Percentiles rank a stretch among this genome's conserved stretches.
Conservation (phyloP, 2,797 vertebrate species). For the Anableps anableps region DNA sequence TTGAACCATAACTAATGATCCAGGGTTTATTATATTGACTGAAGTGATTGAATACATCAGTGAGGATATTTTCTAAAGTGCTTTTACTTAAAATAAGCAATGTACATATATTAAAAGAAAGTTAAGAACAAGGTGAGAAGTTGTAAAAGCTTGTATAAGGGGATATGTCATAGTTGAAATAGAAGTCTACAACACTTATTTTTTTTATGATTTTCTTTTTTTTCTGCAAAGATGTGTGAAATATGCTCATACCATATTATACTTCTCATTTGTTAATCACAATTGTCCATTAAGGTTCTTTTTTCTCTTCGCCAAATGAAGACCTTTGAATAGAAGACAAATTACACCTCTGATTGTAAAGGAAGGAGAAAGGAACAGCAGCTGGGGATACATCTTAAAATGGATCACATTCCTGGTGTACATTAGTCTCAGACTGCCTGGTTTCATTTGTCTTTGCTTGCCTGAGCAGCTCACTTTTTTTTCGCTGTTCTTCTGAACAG, state of each 20-base stretch:
- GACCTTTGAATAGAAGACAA: slow-evolving; percentile 3
- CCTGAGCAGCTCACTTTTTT: slow-evolving; percentile 62
- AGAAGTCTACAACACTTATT: neutral
- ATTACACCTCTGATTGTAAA: slow-evolving; percentile 13
- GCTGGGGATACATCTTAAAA: slow-evolving; percentile 34
- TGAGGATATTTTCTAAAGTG: neutral
- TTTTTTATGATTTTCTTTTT: neutral
- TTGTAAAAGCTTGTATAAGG: neutral
- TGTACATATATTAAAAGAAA: neutral
- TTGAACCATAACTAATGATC: neutral
- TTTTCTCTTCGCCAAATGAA: neutral
- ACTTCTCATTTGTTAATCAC: neutral
- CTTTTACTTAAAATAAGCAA: neutral
- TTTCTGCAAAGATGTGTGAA: neutral
- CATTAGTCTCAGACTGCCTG: slow-evolving; percentile 50
- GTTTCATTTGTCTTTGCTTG: slow-evolving; percentile 60
- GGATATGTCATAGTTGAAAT: neutral
- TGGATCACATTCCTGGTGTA: slow-evolving; percentile 44
- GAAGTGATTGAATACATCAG: neutral
- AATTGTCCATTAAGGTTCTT: neutral
- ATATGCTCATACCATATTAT: neutral
- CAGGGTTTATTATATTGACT: neutral
- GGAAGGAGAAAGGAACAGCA: slow-evolving; percentile 15
- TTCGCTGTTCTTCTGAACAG: slow-evolving; percentile 57
- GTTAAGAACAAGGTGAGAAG: neutral